Conservation (phyloP, 2,797 vertebrate genomes). For the Sebastes paucispinis region DNA sequence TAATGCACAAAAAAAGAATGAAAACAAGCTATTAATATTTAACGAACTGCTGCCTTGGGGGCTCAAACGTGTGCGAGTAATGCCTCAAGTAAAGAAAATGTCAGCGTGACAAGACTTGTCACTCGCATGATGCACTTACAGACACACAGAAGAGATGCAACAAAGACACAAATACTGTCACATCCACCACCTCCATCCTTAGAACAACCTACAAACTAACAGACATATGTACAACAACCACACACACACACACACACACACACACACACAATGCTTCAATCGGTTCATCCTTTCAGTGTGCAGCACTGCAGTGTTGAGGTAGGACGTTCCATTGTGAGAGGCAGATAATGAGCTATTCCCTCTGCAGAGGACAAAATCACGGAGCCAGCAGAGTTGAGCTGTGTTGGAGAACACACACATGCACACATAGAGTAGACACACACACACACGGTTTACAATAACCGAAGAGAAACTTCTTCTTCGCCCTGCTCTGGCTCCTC, state of each 20-base stretch:
- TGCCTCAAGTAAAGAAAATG: conserved; percentile 20
- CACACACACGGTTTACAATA: conserved; percentile 14
- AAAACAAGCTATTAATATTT: conserved; percentile 32
- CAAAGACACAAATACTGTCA: background rate
- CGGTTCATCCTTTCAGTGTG: conserved; percentile 20
- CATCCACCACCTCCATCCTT: background rate
- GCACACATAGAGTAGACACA: background rate
- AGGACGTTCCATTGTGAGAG: conserved; percentile 43
- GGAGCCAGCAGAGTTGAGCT: conserved; percentile 52
- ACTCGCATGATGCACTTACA: background rate
- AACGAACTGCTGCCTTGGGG: background rate
- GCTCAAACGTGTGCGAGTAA: conserved; percentile 15
- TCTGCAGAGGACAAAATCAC: conserved; percentile 56
- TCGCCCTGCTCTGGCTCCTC: conserved; percentile 16
- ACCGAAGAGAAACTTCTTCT: conserved; percentile 24
- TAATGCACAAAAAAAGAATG: conserved; percentile 11
- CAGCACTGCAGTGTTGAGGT: conserved; percentile 49
- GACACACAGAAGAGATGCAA: background rate
- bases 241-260: conserved; percentile 7
- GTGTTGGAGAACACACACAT: conserved; percentile 20
- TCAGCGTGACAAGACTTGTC: conserved; percentile 16
- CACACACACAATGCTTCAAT: conserved; percentile 24
- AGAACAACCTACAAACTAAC: background rate
- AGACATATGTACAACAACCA: background rate
- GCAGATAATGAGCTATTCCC: conserved; percentile 63